These are phyloP conservation scores for Frankliniella fusca DNA, from an alignment of 2,888 invertebrate species.

Conservation along the genomic window DNA sequence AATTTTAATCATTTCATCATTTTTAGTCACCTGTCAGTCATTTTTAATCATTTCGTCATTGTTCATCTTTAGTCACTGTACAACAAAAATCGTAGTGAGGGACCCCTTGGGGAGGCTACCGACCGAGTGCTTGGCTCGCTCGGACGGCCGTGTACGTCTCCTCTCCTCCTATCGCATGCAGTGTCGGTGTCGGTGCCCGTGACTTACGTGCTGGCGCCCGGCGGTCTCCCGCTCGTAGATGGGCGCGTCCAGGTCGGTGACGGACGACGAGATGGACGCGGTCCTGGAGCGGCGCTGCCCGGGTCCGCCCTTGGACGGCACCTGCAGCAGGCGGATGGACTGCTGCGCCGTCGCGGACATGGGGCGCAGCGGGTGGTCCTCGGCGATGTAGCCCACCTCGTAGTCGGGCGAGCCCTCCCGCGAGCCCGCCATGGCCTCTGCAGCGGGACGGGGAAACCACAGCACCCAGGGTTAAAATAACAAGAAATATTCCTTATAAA, in stretches of 20 bases:
- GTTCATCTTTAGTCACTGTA: too few relatives aligned
- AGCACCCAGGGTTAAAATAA: too few relatives aligned
- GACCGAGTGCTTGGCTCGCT: neutral
- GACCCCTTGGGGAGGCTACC: neutral
- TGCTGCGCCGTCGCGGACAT: slow-evolving; percentile 45
- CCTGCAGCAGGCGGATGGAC: slow-evolving; percentile 45
- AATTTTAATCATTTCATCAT: too few relatives aligned
- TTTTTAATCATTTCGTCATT: too few relatives aligned
- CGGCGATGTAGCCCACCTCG: slow-evolving; percentile 55
- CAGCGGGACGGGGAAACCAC: neutral
- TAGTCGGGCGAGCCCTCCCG: slow-evolving; percentile 34
- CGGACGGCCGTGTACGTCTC: too few relatives aligned
- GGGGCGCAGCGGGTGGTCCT: slow-evolving; percentile 54
- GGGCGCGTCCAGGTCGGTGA: slow-evolving; percentile 56
- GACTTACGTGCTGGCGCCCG: slow-evolving; percentile 31
- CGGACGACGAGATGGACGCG: slow-evolving; percentile 53
- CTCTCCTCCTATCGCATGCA: neutral
- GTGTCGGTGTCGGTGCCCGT: neutral
- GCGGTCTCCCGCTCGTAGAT: slow-evolving; percentile 51
- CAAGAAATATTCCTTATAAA: too few relatives aligned
- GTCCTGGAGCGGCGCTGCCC: slow-evolving; percentile 44
- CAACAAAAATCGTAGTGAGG: too few relatives aligned
- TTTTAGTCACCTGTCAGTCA: too few relatives aligned
- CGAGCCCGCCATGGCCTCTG: slow-evolving; percentile 2
- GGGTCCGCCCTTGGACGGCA: slow-evolving; percentile 46